These are phyloP conservation scores for Alligator mississippiensis DNA, from an alignment of 2,113 vertebrate genomes.

Conservation along the genomic window DNA sequence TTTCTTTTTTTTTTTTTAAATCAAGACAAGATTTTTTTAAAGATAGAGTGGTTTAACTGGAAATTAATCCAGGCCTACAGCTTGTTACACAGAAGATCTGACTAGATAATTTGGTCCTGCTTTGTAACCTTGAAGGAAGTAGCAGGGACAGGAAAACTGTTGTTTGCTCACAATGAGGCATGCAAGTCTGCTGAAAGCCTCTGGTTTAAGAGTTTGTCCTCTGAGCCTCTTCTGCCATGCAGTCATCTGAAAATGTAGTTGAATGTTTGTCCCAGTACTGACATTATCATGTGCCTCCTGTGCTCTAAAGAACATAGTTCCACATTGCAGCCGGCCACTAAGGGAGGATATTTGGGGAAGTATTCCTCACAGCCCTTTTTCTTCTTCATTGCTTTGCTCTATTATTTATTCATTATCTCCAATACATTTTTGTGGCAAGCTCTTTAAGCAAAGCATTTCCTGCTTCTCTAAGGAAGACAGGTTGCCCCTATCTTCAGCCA, in stretches of 20 bases:
- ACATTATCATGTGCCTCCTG: background rate
- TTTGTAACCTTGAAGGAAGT: rapidly evolving
- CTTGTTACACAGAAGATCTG: background rate
- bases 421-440: background rate
- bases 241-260: background rate
- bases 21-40: background rate
- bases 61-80: rapidly evolving
- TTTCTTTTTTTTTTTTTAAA: background rate
- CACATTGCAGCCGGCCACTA: background rate
- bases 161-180: background rate
- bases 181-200: background rate
- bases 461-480: background rate
- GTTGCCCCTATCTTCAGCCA: background rate
- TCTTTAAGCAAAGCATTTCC: background rate
- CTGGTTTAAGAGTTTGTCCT: background rate
- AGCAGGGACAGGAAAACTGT: background rate
- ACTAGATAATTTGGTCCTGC: rapidly evolving
- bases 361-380: background rate
- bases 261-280: background rate
- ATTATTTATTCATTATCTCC: background rate
- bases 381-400: rapidly evolving
- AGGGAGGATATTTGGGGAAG: background rate
- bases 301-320: background rate
- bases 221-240: background rate
- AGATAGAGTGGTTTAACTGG: background rate